Evolutionary conservation across 2,888 invertebrate genomes (phyloP).

Genomic region (Teleogryllus oceanicus): DNA sequence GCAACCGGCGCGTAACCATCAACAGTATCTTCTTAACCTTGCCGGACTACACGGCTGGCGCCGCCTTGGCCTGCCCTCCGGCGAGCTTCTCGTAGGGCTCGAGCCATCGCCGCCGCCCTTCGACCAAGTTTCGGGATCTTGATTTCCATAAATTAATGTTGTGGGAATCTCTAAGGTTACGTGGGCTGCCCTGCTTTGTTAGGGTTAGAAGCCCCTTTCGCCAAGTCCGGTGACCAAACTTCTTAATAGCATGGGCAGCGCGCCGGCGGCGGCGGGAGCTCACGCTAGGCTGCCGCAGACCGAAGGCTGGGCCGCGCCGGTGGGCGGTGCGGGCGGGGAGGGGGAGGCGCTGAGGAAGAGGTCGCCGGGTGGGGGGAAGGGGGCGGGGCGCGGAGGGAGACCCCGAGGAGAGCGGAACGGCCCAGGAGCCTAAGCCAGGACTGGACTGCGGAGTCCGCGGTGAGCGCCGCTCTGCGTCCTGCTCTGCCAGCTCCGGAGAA

Average conservation of each 20-base stretch:
- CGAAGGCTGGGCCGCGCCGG: background rate
- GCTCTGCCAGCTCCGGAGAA: background rate
- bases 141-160: conserved; percentile 34
- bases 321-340: background rate
- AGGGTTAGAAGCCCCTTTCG: conserved; percentile 18
- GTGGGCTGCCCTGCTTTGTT: conserved; percentile 18
- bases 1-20: too few relatives aligned
- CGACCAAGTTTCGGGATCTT: conserved; percentile 26
- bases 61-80: background rate
- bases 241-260: conserved; percentile 11
- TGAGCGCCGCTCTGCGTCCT: background rate
- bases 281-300: background rate
- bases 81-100: background rate
- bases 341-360: background rate
- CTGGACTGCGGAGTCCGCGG: background rate
- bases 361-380: background rate
- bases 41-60: background rate
- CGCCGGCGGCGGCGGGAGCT: background rate
- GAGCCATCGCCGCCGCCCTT: background rate
- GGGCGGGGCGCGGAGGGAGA: background rate
- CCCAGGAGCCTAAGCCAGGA: background rate
- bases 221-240: conserved; percentile 18
- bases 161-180: conserved; percentile 26
- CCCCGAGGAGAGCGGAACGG: background rate
- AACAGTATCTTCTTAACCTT: background rate